Conservation (phyloP, 2,113 vertebrate genomes). For the Toxotes jaculatrix region DNA sequence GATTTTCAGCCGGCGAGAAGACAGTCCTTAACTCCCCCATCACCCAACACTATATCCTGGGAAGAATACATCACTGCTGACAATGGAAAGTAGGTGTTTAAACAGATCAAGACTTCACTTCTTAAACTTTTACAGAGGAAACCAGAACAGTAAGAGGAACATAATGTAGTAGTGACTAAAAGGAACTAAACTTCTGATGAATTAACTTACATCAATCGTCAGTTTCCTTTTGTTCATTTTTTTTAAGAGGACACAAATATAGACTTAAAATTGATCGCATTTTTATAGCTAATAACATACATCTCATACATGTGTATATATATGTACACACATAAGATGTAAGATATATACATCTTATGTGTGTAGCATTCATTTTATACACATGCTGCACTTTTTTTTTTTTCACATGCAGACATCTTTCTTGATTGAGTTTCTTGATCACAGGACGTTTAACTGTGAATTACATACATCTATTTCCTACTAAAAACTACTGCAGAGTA, state of each 20-base stretch:
- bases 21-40: slow-evolving; percentile 93
- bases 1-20: slow-evolving; percentile 89
- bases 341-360: no score
- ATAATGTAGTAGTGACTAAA: not conserved
- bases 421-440: no score
- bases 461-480: not conserved
- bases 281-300: no score
- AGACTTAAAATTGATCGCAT: not conserved
- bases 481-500: not conserved
- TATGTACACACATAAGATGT: no score
- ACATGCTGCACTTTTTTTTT: no score
- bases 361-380: no score
- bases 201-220: not conserved
- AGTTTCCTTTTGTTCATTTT: not conserved
- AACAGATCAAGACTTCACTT: not conserved
- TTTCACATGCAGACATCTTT: no score
- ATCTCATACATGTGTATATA: no score
- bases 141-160: no score
- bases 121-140: not conserved
- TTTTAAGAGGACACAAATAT: not conserved
- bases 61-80: slow-evolving; percentile 97
- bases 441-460: no score
- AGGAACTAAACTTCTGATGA: not conserved
- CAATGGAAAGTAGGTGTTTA: slow-evolving; percentile 91
- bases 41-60: slow-evolving; percentile 95